Percentiles rank a stretch among this genome's conserved stretches.
These are phyloP conservation scores for Melanerpes aurifrons DNA, from an alignment of 2,113 vertebrate species.

Conservation along the genomic window DNA sequence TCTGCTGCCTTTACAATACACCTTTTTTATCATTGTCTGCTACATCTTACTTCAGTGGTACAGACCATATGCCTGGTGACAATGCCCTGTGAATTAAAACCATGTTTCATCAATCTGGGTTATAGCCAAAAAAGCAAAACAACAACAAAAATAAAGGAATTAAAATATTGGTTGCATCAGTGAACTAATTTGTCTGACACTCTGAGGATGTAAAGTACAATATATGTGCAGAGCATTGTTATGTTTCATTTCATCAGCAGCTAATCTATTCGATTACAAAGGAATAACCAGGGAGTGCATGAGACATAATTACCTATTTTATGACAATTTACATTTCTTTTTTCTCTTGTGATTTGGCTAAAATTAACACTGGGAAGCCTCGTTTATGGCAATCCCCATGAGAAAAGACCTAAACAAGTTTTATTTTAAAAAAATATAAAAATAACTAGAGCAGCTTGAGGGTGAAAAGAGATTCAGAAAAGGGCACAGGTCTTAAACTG, in stretches of 20 bases:
- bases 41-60: neutral
- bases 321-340: neutral
- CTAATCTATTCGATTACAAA: neutral
- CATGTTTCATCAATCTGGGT: neutral
- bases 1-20: neutral
- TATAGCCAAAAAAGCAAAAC: neutral
- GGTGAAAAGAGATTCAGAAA: neutral
- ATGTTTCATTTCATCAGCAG: slow-evolving; percentile 4
- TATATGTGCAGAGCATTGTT: neutral
- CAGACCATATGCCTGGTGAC: neutral
- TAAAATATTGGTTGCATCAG: neutral
- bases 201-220: neutral
- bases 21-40: neutral
- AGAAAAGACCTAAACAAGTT: slow-evolving; percentile 3
- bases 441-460: neutral
- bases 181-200: neutral
- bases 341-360: neutral
- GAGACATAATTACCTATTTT: slow-evolving; percentile 20
- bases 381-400: neutral
- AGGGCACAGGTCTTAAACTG: neutral
- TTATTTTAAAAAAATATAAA: neutral
- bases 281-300: neutral
- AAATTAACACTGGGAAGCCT: neutral
- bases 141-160: neutral
- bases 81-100: neutral